phyloP scores from a whole-genome alignment of 2,888 invertebrate genomes.

The Xylota sylvarum region DNA sequence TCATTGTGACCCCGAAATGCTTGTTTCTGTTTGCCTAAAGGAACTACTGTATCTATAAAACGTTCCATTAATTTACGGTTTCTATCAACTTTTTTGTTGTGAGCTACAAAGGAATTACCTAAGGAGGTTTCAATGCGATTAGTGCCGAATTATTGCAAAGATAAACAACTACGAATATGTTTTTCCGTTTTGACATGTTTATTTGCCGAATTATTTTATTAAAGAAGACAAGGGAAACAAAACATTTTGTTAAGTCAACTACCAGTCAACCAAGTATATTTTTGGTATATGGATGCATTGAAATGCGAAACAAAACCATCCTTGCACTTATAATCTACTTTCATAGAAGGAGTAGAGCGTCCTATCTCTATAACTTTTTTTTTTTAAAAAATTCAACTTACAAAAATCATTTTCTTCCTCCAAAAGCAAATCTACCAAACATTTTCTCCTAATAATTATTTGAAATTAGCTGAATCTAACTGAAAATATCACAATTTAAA shows the following conservation, averaged over 20 bases:
- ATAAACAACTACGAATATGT: slow-evolving; percentile 37
- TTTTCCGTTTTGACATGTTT: slow-evolving; percentile 26
- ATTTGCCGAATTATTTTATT: neutral
- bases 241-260: too few relatives aligned
- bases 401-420: too few relatives aligned
- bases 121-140: slow-evolving; percentile 9
- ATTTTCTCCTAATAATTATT: neutral
- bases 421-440: neutral
- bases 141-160: slow-evolving; percentile 23
- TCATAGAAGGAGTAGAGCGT: too few relatives aligned
- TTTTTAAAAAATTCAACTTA: too few relatives aligned
- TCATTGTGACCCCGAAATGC: slow-evolving; percentile 39
- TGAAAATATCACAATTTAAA: too few relatives aligned
- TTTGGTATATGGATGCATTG: too few relatives aligned
- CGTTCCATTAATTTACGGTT: slow-evolving; percentile 30
- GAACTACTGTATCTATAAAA: slow-evolving; percentile 22
- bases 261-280: too few relatives aligned
- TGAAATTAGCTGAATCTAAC: neutral
- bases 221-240: neutral
- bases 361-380: too few relatives aligned
- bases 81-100: slow-evolving; percentile 22
- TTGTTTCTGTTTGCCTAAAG: slow-evolving; percentile 29
- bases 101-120: slow-evolving; percentile 8
- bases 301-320: too few relatives aligned
- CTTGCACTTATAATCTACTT: too few relatives aligned